Conservation (phyloP, 1,140 invertebrate species). For the Drosophila malerkotliana region DNA sequence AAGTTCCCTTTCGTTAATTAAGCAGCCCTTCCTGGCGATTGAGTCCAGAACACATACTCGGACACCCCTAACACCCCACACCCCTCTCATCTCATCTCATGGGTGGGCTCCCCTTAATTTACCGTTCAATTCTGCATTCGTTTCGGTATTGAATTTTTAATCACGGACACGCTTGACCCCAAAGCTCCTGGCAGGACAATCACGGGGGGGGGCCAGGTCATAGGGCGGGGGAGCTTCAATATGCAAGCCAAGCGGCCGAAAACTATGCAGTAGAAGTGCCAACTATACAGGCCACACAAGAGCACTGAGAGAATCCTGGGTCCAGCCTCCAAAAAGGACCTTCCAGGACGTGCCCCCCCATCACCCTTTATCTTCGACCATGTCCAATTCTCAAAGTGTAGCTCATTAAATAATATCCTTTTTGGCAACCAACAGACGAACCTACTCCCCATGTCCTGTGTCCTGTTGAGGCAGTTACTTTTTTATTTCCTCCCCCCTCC, state of each 20-base stretch:
- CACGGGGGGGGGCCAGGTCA: no score
- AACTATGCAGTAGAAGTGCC: constrained; percentile 55
- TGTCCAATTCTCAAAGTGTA: constrained; percentile 73
- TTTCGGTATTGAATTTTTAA: constrained; percentile 82
- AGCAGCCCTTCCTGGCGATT: not conserved
- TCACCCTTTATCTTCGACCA: constrained; percentile 4
- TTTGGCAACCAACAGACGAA: constrained; percentile 53
- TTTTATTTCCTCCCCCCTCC: constrained; percentile 14
- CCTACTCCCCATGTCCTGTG: constrained; percentile 15
- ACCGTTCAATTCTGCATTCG: constrained; percentile 77
- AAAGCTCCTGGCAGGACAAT: constrained; percentile 24
- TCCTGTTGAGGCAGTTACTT: constrained; percentile 33
- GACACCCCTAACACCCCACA: constrained; percentile 5
- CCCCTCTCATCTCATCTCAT: no score
- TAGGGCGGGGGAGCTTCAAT: constrained; percentile 25
- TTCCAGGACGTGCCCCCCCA: not conserved
- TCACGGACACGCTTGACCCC: constrained; percentile 67
- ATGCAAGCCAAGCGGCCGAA: constrained; percentile 63
- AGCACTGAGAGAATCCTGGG: not conserved
- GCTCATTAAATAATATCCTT: constrained; percentile 82
- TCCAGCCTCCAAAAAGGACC: no score
- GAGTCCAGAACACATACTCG: not conserved
- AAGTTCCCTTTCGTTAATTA: not conserved
- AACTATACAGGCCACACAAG: not conserved
- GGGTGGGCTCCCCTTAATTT: constrained; percentile 64